Evolutionary conservation across 2,888 invertebrate genomes (phyloP).

Genomic region (Sympetrum striolatum): DNA sequence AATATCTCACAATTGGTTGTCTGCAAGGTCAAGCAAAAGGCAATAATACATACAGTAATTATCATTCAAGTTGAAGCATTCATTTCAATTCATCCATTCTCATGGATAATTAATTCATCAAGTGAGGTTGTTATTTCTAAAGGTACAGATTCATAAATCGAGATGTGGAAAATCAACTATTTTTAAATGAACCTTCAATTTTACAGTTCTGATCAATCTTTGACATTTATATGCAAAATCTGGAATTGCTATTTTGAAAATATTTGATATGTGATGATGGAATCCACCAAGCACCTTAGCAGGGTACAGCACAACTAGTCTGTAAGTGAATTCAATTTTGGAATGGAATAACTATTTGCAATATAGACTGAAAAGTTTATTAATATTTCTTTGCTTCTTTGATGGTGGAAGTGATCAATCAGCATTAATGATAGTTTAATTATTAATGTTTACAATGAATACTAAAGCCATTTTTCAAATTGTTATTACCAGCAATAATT

Average conservation of each 20-base stretch:
- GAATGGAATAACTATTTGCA: neutral
- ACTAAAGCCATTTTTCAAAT: neutral
- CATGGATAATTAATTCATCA: neutral
- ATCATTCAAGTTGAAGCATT: neutral
- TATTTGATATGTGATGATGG: neutral
- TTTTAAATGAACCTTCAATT: neutral
- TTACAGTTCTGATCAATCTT: neutral
- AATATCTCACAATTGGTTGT: neutral
- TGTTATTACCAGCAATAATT: neutral
- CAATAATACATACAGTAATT: neutral
- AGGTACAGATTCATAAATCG: neutral
- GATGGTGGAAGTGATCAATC: neutral
- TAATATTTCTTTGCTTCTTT: neutral
- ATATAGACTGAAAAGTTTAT: neutral
- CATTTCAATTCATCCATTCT: neutral
- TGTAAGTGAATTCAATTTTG: neutral
- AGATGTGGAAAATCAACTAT: neutral
- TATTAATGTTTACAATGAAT: neutral
- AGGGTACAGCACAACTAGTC: constrained; percentile 35
- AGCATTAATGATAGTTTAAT: neutral
- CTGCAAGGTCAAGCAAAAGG: neutral
- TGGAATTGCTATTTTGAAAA: neutral
- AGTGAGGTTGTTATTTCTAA: neutral
- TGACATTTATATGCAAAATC: neutral
- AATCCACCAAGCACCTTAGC: constrained; percentile 1